A percentile compares a stretch with the other conserved stretches of the same genome.
phyloP scores from a whole-genome alignment of 2,888 invertebrate genomes.

The Chesias legatella region DNA sequence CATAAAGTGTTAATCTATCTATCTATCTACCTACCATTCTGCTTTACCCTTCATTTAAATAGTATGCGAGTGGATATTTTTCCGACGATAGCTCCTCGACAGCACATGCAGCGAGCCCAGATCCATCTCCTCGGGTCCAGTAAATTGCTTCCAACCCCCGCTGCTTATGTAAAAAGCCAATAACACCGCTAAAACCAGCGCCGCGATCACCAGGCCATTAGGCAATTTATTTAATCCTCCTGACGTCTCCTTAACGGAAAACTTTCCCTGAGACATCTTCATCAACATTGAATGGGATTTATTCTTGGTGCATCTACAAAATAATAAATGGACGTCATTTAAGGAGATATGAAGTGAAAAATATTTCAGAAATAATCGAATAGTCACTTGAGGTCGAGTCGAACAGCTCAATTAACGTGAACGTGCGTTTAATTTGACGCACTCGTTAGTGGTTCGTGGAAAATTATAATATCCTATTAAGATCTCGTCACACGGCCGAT shows the following conservation, averaged over 20 bases:
- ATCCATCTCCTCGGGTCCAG: conserved; percentile 58
- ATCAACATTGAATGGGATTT: background rate
- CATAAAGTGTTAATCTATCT: too few relatives aligned
- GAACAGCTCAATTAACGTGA: conserved; percentile 18
- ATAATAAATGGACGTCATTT: too few relatives aligned
- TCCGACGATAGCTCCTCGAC: conserved; percentile 9
- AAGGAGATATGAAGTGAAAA: too few relatives aligned
- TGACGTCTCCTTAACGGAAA: background rate
- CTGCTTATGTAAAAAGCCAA: conserved; percentile 41
- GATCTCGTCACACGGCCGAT: conserved; percentile 61
- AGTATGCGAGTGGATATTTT: conserved; percentile 11
- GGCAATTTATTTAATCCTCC: conserved; percentile 4
- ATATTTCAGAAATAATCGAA: conserved; percentile 29
- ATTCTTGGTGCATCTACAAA: too few relatives aligned
- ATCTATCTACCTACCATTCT: background rate
- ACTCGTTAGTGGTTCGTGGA: conserved; percentile 41
- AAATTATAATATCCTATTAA: conserved; percentile 73
- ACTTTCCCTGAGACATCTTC: conserved; percentile 5
- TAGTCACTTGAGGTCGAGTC: conserved; percentile 14
- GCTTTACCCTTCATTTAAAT: too few relatives aligned
- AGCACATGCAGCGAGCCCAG: conserved; percentile 48
- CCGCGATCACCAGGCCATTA: conserved; percentile 4
- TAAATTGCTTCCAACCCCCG: conserved; percentile 50
- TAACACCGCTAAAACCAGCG: conserved; percentile 26
- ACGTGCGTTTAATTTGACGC: conserved; percentile 49